phyloP scores from a whole-genome alignment of 1,140 invertebrate species.

The Brachionus koreanus region DNA sequence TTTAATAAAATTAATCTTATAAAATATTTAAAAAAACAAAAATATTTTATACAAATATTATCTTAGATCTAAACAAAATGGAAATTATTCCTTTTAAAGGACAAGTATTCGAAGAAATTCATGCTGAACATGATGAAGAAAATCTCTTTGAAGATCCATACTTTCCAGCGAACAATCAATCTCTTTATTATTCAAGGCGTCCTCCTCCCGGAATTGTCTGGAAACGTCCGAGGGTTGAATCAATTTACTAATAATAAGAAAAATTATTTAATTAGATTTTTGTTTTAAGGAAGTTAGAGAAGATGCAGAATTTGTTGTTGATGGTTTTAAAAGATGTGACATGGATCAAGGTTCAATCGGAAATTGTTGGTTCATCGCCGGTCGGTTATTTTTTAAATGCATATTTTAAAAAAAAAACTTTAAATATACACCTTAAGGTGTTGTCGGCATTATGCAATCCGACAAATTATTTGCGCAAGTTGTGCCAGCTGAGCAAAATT shows the following conservation, averaged over 20 bases:
- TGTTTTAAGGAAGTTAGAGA: constrained; percentile 48
- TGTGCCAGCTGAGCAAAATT: constrained; percentile 68
- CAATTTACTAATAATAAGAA: background rate
- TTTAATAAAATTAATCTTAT: background rate
- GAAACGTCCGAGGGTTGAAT: constrained; percentile 1
- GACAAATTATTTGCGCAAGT: constrained; percentile 67
- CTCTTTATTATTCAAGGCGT: constrained; percentile 58
- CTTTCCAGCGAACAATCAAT: constrained; percentile 63
- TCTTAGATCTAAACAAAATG: background rate
- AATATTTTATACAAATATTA: background rate
- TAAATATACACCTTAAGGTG: constrained; percentile 58
- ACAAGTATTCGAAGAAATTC: constrained; percentile 48
- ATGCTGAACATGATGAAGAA: constrained; percentile 55
- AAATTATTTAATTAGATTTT: background rate
- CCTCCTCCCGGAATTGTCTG: background rate
- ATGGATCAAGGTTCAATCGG: constrained; percentile 67
- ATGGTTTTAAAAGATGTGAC: constrained; percentile 60
- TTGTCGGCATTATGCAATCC: constrained; percentile 67
- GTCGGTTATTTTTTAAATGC: background rate
- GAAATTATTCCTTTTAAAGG: constrained; percentile 41
- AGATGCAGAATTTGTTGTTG: constrained; percentile 52
- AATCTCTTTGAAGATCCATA: constrained; percentile 68
- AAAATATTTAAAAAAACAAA: background rate
- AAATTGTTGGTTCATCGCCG: constrained; percentile 64
- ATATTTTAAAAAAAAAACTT: background rate